Evolutionary conservation across 2,113 vertebrate genomes (phyloP), one percentile per base, ranked within the genome.

Genomic region (Chaenocephalus aceratus): DNA sequence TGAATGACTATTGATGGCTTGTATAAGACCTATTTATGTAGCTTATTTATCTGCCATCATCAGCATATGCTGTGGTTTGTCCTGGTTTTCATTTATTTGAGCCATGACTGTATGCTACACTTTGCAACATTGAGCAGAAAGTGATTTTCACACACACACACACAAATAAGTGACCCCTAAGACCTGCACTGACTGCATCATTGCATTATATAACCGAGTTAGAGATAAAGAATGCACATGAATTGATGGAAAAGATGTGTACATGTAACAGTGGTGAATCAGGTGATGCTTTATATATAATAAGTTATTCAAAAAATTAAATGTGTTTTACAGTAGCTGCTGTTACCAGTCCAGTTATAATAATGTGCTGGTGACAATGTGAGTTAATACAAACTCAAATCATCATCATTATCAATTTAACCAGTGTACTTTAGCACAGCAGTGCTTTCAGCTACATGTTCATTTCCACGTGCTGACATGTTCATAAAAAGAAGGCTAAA

Each of bases 1-100:
- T 48, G 13, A 57, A 16, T n/a, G 44, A 67, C 66, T 64, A 9
- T 11, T 23, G 65, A 81, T 65, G 75, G 62, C 58, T 73, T 44
- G 46, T 60, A 61, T 14, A 36, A 57, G 44, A 65, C 30, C n/a
- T 8, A 14, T 56, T 46, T 34, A n/a, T 75, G 61, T 64, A 44
- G 57, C 78, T 71, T 73, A 36, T 36, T 7, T 36, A 36, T 36
- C 36, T 36, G 36, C 36, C 6, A 36, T 36, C 5, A 36, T 36
- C 6, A 36, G 36, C 36, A 36, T 36, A 18, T 6, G 11, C 44
- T 46, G 56, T 49, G 44, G 13, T 63, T 73, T 75, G 6, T 54
- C 11, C 23, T 66, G 34, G 23, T 14, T 63, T 56, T 26, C 9
- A 56, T 75, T 16, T 30, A 2, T 53, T 34, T 61, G 14, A 60